A percentile compares a stretch with the other conserved stretches of the same genome.
Evolutionary conservation across 1,140 invertebrate genomes (phyloP).

Genomic region (Scylla paramamosain): DNA sequence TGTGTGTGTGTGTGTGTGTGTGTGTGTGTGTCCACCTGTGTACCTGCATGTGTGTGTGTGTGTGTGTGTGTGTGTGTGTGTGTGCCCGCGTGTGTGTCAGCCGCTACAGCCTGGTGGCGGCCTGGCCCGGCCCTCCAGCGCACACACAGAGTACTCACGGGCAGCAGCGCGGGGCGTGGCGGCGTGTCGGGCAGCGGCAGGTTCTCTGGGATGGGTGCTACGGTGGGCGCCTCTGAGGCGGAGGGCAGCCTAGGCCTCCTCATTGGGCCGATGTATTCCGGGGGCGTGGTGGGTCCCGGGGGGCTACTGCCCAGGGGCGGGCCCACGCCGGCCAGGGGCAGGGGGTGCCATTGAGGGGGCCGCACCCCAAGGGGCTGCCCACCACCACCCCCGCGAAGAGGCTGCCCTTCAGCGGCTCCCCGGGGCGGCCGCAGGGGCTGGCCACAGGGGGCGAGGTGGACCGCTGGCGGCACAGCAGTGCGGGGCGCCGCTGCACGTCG

Average conservation of each 20-base stretch:
- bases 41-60: too few species aligned
- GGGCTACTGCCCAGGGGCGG: not conserved
- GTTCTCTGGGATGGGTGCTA: constrained; percentile 66
- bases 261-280: constrained; percentile 47
- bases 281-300: not conserved
- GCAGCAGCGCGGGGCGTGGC: not conserved
- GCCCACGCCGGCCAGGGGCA: constrained; percentile 51
- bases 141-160: constrained; percentile 22
- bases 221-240: constrained; percentile 63
- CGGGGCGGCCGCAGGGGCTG: not conserved
- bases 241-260: constrained; percentile 62
- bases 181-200: constrained; percentile 60
- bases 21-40: too few species aligned
- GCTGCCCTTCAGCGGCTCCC: not conserved
- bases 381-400: constrained; percentile 61
- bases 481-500: constrained; percentile 27
- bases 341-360: constrained; percentile 61
- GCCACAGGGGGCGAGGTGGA: constrained; percentile 41
- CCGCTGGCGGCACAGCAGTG: constrained; percentile 37
- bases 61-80: too few species aligned
- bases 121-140: too few species aligned
- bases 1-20: too few species aligned
- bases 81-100: too few species aligned
- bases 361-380: constrained; percentile 64
- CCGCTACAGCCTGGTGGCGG: too few species aligned